phyloP scores from a whole-genome alignment of 1,140 invertebrate species.

The Diploscapter pachys region DNA sequence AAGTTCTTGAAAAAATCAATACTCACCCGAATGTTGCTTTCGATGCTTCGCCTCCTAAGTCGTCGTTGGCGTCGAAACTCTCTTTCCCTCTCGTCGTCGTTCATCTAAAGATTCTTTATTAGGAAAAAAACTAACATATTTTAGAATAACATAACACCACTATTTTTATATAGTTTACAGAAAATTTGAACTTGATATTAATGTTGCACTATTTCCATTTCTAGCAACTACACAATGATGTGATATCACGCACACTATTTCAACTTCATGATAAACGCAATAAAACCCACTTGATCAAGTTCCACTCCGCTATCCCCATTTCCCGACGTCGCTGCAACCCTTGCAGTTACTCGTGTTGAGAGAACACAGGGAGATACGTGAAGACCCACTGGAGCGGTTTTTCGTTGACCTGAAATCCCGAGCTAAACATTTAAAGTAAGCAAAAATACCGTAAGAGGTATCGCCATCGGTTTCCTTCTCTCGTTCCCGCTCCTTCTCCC shows the following conservation, averaged over 20 bases:
- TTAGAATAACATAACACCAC: too few relatives aligned
- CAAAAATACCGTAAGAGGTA: conserved; percentile 21
- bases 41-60: conserved; percentile 38
- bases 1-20: background rate
- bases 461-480: conserved; percentile 17
- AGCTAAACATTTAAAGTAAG: conserved; percentile 22
- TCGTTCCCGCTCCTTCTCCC: conserved; percentile 23
- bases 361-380: conserved; percentile 16
- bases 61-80: conserved; percentile 43
- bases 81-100: conserved; percentile 33
- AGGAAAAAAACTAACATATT: too few relatives aligned
- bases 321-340: too few relatives aligned
- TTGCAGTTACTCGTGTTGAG: too few relatives aligned
- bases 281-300: too few relatives aligned
- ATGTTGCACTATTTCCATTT: too few relatives aligned
- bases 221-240: too few relatives aligned
- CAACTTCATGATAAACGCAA: too few relatives aligned
- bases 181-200: too few relatives aligned
- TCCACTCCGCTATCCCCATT: too few relatives aligned
- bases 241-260: too few relatives aligned
- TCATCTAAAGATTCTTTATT: conserved; percentile 9
- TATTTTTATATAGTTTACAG: too few relatives aligned
- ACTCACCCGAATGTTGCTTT: conserved; percentile 18
- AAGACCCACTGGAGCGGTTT: conserved; percentile 12
- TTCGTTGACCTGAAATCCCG: conserved; percentile 4